These are phyloP conservation scores for Neopipo cinnamomea DNA, from an alignment of 2,113 vertebrate genomes.

Conservation along the genomic window DNA sequence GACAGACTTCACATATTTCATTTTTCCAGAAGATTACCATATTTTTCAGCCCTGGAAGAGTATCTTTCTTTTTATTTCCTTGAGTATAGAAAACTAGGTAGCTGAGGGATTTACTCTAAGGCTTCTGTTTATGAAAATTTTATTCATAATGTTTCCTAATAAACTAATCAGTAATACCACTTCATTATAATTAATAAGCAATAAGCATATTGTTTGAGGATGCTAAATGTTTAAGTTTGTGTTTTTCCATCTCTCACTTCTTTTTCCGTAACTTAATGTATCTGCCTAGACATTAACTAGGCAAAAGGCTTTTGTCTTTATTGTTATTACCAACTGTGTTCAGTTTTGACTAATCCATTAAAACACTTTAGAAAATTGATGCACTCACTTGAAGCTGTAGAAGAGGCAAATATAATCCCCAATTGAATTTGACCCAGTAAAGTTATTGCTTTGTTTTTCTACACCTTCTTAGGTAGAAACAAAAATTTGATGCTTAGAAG, in stretches of 20 bases:
- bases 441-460: background rate
- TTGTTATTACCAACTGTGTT: background rate
- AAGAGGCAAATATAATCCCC: background rate
- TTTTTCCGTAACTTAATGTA: background rate
- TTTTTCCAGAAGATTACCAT: background rate
- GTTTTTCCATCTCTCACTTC: background rate
- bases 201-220: conserved; percentile 27
- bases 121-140: conserved; percentile 15
- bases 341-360: conserved; percentile 4
- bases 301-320: background rate
- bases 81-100: background rate
- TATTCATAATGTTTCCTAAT: background rate
- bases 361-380: background rate
- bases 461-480: background rate
- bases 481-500: background rate
- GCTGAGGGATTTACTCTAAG: background rate
- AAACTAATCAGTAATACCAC: conserved; percentile 18
- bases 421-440: background rate
- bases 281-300: background rate
- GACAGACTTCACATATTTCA: background rate
- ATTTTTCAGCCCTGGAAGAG: background rate
- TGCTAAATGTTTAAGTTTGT: background rate
- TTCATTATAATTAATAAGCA: conserved; percentile 44
- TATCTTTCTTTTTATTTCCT: background rate
- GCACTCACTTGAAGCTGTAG: background rate